Conservation (phyloP, 35 echinoderm and acorn worm genomes). For the Strongylocentrotus purpuratus region DNA sequence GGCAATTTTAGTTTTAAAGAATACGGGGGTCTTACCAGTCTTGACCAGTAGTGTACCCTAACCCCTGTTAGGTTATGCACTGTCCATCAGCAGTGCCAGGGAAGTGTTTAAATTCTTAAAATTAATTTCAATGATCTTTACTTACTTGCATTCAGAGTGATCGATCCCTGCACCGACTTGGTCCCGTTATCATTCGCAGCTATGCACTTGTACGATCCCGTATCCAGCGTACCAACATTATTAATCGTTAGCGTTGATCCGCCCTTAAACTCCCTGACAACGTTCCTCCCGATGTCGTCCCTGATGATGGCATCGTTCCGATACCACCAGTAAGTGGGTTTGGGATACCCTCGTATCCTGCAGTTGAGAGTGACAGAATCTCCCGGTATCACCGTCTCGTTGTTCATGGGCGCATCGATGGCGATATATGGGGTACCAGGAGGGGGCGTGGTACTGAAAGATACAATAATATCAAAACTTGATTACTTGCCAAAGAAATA, state of each 20-base stretch:
- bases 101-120: background rate
- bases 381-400: slow-evolving; percentile 69
- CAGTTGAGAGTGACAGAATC: slow-evolving; percentile 77
- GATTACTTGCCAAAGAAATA: no score
- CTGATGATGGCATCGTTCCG: slow-evolving; percentile 73
- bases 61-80: background rate
- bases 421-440: slow-evolving; percentile 69
- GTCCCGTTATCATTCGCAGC: slow-evolving; percentile 70
- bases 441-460: slow-evolving; percentile 67
- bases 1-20: background rate
- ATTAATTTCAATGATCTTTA: background rate
- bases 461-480: background rate
- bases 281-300: slow-evolving; percentile 64
- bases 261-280: slow-evolving; percentile 67
- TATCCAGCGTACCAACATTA: slow-evolving; percentile 80
- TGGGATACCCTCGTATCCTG: slow-evolving; percentile 78
- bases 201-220: slow-evolving; percentile 86
- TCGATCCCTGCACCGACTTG: slow-evolving; percentile 59
- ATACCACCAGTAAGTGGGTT: slow-evolving; percentile 87
- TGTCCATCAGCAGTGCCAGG: background rate
- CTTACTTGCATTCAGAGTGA: slow-evolving; percentile 78
- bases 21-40: background rate
- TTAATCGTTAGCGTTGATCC: slow-evolving; percentile 83
- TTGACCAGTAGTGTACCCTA: background rate
- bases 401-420: slow-evolving; percentile 79